Evolutionary conservation across 2,113 vertebrate species (phyloP).

Genomic region (Asarcornis scutulata): DNA sequence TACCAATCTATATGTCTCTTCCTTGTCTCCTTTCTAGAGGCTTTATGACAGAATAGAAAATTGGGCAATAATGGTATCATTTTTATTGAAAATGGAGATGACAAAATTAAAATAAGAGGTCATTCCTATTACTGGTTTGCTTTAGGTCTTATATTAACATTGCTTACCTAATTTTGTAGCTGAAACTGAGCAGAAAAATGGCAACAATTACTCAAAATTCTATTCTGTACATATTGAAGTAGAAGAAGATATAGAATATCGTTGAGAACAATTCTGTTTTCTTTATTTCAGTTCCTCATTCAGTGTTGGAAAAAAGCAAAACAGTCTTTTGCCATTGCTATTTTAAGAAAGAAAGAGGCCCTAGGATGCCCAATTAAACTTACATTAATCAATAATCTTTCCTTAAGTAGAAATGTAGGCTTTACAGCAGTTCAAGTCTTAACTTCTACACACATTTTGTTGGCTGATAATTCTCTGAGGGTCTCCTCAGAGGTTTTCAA

Average conservation of each 20-base stretch:
- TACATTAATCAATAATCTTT: conserved; percentile 6
- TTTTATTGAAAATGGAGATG: background rate
- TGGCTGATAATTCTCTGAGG: background rate
- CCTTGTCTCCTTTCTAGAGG: background rate
- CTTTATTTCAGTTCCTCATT: background rate
- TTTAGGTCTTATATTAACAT: background rate
- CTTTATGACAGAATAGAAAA: background rate
- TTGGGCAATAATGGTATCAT: background rate
- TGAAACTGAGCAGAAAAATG: background rate
- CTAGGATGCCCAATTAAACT: conserved; percentile 24
- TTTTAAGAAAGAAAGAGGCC: conserved; percentile 11
- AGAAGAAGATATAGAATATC: background rate
- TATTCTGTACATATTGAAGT: background rate
- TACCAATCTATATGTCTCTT: background rate
- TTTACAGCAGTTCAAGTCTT: conserved; percentile 28
- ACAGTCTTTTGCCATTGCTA: background rate
- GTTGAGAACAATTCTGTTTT: background rate
- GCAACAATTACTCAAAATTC: background rate
- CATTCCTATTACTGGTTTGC: background rate
- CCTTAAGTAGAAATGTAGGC: background rate
- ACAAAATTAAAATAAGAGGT: background rate
- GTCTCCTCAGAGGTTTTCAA: conserved; percentile 11
- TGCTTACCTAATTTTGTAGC: background rate
- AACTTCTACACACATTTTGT: conserved; percentile 2
- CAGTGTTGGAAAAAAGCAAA: background rate